Percentiles rank a stretch among this genome's conserved stretches.
Evolutionary conservation across 2,113 vertebrate species (phyloP).

Genomic region (Manacus vitellinus): DNA sequence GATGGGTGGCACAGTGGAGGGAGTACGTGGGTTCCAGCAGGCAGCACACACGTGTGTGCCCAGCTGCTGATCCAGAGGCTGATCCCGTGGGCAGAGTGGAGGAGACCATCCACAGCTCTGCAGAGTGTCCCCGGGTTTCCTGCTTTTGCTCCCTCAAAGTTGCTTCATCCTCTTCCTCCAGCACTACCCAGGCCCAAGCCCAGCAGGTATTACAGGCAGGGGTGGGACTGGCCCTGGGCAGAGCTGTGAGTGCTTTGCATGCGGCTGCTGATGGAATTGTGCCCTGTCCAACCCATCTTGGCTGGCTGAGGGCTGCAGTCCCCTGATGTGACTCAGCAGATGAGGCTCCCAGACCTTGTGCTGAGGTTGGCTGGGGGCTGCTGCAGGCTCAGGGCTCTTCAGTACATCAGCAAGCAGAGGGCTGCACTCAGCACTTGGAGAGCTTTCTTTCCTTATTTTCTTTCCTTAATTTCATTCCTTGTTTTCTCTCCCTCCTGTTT

Average conservation of each 20-base stretch:
- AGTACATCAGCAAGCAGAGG: neutral
- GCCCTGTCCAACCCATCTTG: neutral
- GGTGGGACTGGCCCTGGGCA: neutral
- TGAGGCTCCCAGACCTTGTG: neutral
- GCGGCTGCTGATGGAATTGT: neutral
- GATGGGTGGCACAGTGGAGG: neutral
- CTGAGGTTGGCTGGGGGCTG: neutral
- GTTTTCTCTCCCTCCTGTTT: neutral
- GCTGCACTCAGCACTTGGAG: fast-evolving
- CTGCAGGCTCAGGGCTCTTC: neutral
- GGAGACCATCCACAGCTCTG: neutral
- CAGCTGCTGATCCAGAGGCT: neutral
- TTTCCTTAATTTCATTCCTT: neutral
- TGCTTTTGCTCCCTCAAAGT: neutral
- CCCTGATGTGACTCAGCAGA: conserved; percentile 37
- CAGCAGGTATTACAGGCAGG: neutral
- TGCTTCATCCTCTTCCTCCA: neutral
- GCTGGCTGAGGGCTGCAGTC: neutral
- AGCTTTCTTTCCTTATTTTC: neutral
- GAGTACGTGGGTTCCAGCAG: neutral
- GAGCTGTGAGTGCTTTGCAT: neutral
- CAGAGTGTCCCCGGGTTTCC: neutral
- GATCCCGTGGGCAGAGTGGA: fast-evolving
- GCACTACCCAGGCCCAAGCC: neutral
- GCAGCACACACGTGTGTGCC: neutral